A percentile compares a stretch with the other conserved stretches of the same genome.
phyloP scores from a whole-genome alignment of 2,113 vertebrate genomes.

The Tonatia bakeri region DNA sequence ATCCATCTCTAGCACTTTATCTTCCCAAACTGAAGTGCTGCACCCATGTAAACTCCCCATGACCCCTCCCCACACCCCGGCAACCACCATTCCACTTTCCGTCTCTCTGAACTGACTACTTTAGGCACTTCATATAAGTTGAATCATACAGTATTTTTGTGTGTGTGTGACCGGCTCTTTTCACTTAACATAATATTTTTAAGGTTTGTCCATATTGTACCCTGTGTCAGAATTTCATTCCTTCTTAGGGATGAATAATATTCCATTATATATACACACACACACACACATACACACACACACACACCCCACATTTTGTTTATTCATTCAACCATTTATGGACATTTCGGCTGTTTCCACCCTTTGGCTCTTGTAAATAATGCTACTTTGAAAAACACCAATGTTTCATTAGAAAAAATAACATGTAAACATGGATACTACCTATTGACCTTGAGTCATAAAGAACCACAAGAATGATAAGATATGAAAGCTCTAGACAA shows the following conservation, averaged over 20 bases:
- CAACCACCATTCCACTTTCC: not conserved
- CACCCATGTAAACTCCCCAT: too few species aligned
- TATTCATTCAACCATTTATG: not conserved
- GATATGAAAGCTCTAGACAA: not conserved
- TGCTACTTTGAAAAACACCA: not conserved
- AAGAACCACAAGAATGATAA: not conserved
- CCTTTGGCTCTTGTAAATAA: not conserved
- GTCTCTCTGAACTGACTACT: not conserved
- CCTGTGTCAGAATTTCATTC: not conserved
- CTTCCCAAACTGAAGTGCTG: not conserved
- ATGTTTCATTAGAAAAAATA: not conserved
- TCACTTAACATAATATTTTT: not conserved
- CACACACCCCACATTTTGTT: not conserved
- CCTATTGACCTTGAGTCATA: not conserved
- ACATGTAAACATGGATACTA: not conserved
- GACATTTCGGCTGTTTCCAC: not conserved
- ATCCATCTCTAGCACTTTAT: not conserved
- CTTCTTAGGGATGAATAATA: not conserved
- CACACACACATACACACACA: too few species aligned
- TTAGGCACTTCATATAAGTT: not conserved
- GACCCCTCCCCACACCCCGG: accelerated
- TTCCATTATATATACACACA: not conserved
- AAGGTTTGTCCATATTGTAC: not conserved
- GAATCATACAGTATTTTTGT: not conserved
- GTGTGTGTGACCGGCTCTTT: not conserved